These are phyloP conservation scores for Rhynchomys soricoides DNA, from an alignment of 2,113 vertebrate species.

Conservation along the genomic window DNA sequence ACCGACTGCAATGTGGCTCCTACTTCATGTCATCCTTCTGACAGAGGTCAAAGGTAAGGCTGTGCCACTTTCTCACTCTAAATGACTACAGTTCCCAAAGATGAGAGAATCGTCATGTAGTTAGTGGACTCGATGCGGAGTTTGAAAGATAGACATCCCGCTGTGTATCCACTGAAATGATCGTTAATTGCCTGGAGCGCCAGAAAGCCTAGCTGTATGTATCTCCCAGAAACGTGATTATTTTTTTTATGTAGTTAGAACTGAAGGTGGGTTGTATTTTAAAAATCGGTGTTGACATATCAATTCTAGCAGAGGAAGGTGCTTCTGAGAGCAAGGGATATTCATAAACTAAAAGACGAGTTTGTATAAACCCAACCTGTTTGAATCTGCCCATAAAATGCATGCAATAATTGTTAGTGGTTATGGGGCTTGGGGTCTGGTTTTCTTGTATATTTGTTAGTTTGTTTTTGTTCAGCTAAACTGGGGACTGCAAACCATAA, in stretches of 20 bases:
- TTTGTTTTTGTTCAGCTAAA: background rate
- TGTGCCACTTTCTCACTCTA: slow-evolving; percentile 22
- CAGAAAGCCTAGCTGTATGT: background rate
- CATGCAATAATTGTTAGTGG: background rate
- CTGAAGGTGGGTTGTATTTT: slow-evolving; percentile 10
- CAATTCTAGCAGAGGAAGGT: background rate
- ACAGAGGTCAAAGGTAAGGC: slow-evolving; percentile 77
- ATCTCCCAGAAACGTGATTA: slow-evolving; percentile 27
- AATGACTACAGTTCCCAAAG: background rate
- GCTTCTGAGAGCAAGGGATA: background rate
- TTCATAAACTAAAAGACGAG: background rate
- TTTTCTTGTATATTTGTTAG: background rate
- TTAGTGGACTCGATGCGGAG: background rate
- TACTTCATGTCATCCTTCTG: slow-evolving; percentile 71
- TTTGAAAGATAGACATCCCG: background rate
- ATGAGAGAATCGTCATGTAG: background rate
- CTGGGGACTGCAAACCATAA: slow-evolving; percentile 31
- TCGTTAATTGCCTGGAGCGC: background rate
- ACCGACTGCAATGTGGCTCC: slow-evolving; percentile 62
- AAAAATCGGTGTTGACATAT: background rate
- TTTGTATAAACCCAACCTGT: slow-evolving; percentile 55
- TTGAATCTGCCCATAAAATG: background rate
- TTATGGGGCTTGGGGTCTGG: background rate
- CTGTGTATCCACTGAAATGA: background rate
- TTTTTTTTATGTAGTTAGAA: slow-evolving; percentile 13